phyloP scores from a whole-genome alignment of 2,888 invertebrate species.

The Drosophila multiciliata region DNA sequence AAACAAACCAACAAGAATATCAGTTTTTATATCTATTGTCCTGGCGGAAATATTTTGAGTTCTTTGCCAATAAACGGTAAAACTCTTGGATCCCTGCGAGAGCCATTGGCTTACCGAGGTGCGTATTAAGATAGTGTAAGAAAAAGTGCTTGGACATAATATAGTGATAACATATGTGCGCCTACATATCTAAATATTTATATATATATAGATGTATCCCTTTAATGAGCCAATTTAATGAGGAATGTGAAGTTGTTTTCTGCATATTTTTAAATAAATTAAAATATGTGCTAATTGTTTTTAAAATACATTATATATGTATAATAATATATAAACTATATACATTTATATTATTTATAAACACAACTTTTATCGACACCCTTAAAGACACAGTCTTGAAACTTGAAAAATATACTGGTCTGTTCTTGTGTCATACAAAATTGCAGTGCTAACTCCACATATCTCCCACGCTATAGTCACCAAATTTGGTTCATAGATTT shows the following conservation, averaged over 20 bases:
- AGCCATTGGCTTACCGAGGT: slow-evolving; percentile 64
- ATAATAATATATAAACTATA: not conserved
- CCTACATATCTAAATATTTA: not conserved
- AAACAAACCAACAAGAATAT: slow-evolving; percentile 18
- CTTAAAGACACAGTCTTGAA: too few species aligned
- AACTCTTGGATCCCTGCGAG: slow-evolving; percentile 49
- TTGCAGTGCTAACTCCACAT: too few species aligned
- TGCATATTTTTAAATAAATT: not conserved
- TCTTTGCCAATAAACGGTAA: slow-evolving; percentile 50
- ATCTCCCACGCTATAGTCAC: too few species aligned
- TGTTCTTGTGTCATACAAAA: too few species aligned
- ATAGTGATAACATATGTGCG: not conserved
- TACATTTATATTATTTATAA: too few species aligned
- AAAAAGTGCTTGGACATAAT: not conserved
- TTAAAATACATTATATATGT: not conserved
- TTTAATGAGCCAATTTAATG: not conserved
- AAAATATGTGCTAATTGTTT: not conserved
- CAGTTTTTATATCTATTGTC: slow-evolving; percentile 5
- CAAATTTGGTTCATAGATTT: too few species aligned
- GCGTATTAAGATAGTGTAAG: slow-evolving; percentile 32
- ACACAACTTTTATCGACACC: too few species aligned
- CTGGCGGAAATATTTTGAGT: slow-evolving; percentile 24
- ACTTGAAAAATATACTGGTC: too few species aligned
- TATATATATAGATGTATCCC: not conserved
- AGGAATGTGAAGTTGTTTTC: not conserved